Percentiles rank a stretch among this genome's conserved stretches.
Conservation (phyloP, 2,797 vertebrate genomes). For the Sylvilagus floridanus region DNA sequence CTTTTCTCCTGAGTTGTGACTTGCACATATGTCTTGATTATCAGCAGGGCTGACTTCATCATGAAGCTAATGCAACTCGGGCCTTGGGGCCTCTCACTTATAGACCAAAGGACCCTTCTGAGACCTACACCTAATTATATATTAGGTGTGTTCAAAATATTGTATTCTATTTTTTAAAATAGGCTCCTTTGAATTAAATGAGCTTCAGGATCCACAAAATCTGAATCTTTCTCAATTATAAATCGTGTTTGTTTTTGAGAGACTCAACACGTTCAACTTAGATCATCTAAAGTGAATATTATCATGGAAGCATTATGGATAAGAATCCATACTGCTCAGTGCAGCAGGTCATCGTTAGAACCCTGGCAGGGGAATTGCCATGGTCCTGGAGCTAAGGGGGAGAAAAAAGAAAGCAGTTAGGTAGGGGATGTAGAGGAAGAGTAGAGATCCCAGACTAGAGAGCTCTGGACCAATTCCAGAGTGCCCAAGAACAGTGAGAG, state of each 20-base stretch:
- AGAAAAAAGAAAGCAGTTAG: neutral
- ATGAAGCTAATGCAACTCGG: neutral
- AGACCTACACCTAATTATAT: neutral
- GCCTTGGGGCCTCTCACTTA: neutral
- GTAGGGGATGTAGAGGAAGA: neutral
- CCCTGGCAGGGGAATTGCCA: neutral
- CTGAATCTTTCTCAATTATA: neutral
- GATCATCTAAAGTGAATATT: conserved; percentile 16
- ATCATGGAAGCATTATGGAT: neutral
- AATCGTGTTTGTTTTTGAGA: conserved; percentile 53
- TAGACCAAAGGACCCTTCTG: neutral
- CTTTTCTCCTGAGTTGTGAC: neutral
- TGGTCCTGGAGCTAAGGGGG: too few species aligned
- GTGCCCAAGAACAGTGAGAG: neutral
- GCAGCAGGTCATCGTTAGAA: neutral
- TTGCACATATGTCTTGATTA: conserved; percentile 20
- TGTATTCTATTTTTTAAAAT: conserved; percentile 3
- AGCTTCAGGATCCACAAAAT: conserved; percentile 24
- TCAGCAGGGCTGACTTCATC: conserved; percentile 13
- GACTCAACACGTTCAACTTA: conserved; percentile 10
- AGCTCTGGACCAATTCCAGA: neutral
- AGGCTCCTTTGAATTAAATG: conserved; percentile 38
- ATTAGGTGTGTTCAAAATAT: neutral
- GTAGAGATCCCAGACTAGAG: neutral
- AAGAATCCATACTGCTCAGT: too few species aligned